Evolutionary conservation across 2,888 invertebrate genomes (phyloP).

Genomic region (Drosophila yooni): DNA sequence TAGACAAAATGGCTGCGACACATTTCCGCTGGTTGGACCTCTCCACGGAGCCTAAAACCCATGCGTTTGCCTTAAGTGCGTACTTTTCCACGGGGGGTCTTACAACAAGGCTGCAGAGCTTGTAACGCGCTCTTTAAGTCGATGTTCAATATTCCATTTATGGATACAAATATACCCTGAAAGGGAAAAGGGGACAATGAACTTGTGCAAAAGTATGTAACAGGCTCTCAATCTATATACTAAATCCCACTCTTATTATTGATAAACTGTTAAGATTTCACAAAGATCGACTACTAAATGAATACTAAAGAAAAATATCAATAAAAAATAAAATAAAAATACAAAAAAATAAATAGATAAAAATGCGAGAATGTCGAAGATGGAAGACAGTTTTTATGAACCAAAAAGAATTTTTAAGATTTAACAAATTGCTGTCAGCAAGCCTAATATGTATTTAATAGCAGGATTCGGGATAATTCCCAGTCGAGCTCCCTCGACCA

Average conservation of each 20-base stretch:
- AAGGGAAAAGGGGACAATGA: neutral
- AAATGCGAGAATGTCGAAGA: fast-evolving
- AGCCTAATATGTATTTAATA: neutral
- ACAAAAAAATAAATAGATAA: neutral
- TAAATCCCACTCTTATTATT: neutral
- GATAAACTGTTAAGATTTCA: too few relatives aligned
- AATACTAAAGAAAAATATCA: neutral
- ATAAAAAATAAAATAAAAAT: neutral
- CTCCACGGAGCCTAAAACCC: slow-evolving; percentile 27
- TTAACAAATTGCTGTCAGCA: neutral
- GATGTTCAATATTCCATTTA: neutral
- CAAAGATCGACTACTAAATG: too few relatives aligned
- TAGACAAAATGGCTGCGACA: slow-evolving; percentile 80
- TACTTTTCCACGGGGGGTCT: slow-evolving; percentile 8
- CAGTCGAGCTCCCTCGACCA: neutral
- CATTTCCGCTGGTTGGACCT: slow-evolving; percentile 72
- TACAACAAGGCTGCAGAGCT: slow-evolving; percentile 14
- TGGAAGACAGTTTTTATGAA: neutral
- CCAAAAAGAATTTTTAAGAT: neutral
- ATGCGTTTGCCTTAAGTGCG: slow-evolving; percentile 40
- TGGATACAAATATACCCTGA: neutral
- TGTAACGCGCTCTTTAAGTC: slow-evolving; percentile 17
- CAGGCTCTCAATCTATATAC: neutral
- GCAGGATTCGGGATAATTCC: neutral
- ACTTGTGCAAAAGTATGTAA: neutral